Conservation (phyloP, 2,888 invertebrate genomes). For the Caenorhabditis becei region DNA sequence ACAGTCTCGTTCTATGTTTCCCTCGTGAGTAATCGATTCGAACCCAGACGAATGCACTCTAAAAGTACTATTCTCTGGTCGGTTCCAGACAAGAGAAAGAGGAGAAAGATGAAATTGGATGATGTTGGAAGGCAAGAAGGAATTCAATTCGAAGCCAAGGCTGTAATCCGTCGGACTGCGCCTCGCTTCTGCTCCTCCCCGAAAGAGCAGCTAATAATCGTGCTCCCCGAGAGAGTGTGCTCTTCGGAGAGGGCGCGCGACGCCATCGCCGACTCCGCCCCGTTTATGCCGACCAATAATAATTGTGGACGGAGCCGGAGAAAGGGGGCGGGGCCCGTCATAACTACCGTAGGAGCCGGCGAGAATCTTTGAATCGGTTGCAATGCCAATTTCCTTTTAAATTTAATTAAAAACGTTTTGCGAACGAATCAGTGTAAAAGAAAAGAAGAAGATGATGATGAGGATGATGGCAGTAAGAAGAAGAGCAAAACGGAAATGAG, state of each 20-base stretch:
- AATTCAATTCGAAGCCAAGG: not conserved
- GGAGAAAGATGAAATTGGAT: too few relatives aligned
- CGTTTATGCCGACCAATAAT: slow-evolving; percentile 53
- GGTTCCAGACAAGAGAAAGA: too few relatives aligned
- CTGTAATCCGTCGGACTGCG: not conserved
- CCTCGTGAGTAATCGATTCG: too few relatives aligned
- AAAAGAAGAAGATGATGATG: slow-evolving; percentile 16
- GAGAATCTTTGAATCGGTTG: not conserved
- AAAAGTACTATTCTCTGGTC: too few relatives aligned
- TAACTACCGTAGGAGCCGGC: slow-evolving; percentile 39
- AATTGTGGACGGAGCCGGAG: slow-evolving; percentile 24
- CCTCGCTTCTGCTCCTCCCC: slow-evolving; percentile 10
- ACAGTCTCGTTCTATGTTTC: too few relatives aligned
- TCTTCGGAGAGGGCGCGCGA: slow-evolving; percentile 8
- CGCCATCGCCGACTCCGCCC: slow-evolving; percentile 21
- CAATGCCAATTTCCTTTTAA: slow-evolving; percentile 43
- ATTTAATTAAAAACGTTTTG: slow-evolving; percentile 60
- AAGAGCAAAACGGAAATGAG: slow-evolving; percentile 9
- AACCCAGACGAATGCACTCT: too few relatives aligned
- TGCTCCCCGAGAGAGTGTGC: slow-evolving; percentile 9
- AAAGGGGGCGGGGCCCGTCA: slow-evolving; percentile 22
- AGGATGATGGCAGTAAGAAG: not conserved
- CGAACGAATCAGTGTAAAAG: slow-evolving; percentile 34
- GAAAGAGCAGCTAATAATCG: slow-evolving; percentile 41
- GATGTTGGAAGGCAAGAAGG: not conserved